Evolutionary conservation across 2,888 invertebrate species (phyloP), one percentile per base, ranked within the genome.

Genomic region (Lydus trimaculatus): DNA sequence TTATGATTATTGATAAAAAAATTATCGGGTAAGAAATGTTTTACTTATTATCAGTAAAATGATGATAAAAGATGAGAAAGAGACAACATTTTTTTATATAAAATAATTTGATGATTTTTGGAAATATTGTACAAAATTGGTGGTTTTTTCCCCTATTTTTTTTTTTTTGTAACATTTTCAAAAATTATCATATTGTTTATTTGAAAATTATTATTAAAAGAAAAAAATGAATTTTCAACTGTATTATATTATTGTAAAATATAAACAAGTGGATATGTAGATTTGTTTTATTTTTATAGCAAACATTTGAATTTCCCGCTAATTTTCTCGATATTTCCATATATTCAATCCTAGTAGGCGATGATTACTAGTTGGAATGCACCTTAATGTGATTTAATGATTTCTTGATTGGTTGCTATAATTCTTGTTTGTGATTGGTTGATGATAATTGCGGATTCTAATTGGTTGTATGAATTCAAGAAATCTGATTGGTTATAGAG

Each of bases 231-330:
- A 63, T 63, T 60, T 76, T 76, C 75, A 78, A 80, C 79, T 83
- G 83, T 83, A 83, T 77, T 81, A 82, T 83, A 84, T 83, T 79
- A 82, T 78, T 84, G 83, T 83, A 83, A 83, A 81, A 82, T 84
- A 84, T 84, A 83, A 84, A 83, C 82, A 81, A 80, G 77, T 80
- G 79, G 73, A 82, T 79, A 80, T 76, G 73, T 76, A 52, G 4
- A 11, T 48, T 20, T 48, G 20, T 48, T 43, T 43, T n/a, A 6
- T 36, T 17, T n/a, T 43, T n/a, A 5, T 17, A 13, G 11, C 1
- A 36, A 36, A 13, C 3, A 36, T 36, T 33, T 33, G 7, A 43
- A 43, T n/a, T 43, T 43, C n/a, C 43, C 43, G n/a, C n/a, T 7
- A 43, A 43, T 43, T 43, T n/a, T n/a, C 7, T 33, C 9, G 31